Percentiles rank a stretch among this genome's conserved stretches.
Evolutionary conservation across 2,113 vertebrate species (phyloP).

Genomic region (Oncorhynchus masou): DNA sequence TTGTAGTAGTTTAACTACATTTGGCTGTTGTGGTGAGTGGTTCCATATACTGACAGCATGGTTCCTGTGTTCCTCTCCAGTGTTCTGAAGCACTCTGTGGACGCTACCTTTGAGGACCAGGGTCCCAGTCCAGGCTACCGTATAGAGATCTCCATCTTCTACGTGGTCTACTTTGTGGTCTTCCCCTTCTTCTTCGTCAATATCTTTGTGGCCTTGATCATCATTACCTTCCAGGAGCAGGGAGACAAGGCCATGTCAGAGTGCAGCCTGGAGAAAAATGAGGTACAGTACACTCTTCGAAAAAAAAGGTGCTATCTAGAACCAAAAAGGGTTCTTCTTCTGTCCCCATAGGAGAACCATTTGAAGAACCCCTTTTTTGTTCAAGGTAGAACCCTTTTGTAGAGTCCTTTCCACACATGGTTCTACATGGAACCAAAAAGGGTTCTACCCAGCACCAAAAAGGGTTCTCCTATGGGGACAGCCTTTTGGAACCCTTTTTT

Average conservation of each 20-base stretch:
- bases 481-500: no score
- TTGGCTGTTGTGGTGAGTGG: background rate
- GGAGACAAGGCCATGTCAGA: conserved; percentile 96
- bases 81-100: conserved; percentile 94
- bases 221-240: conserved; percentile 98
- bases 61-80: conserved; percentile 60
- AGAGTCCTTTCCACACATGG: no score
- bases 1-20: no score
- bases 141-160: conserved; percentile 98
- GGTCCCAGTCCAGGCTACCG: conserved; percentile 93
- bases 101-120: conserved; percentile 92
- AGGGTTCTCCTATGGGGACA: no score
- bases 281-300: conserved; percentile 69
- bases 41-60: background rate
- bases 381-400: no score
- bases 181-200: conserved; percentile 99
- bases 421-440: no score
- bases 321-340: no score
- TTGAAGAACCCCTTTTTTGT: no score
- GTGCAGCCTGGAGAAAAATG: conserved; percentile 96
- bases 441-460: no score
- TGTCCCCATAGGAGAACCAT: no score
- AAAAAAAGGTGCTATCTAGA: no score
- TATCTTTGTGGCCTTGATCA: conserved; percentile 97
- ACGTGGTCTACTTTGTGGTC: conserved; percentile 97